Evolutionary conservation across 2,113 vertebrate species (phyloP), one percentile per base, ranked within the genome.

Genomic region (Dicrurus megarhynchus): DNA sequence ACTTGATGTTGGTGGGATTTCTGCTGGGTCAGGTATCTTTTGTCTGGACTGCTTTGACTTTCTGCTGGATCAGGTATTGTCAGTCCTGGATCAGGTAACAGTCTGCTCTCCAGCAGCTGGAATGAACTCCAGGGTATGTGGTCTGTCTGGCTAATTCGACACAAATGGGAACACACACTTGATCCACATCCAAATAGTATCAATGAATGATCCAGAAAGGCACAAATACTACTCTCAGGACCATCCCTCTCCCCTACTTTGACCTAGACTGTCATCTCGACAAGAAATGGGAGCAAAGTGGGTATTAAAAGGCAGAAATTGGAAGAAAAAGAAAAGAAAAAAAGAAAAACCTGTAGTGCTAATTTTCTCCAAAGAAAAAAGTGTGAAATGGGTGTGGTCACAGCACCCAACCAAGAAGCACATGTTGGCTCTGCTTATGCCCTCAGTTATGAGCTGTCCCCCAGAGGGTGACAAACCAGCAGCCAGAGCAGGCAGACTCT

Each of bases 1-100:
- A 64, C 41, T 87, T 47, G 6, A 19, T 16, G 50, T 37, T 60
- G n/a, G 44, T 4, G 4, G 22, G 33, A 71, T 60, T 89, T 91
- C 61, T 68, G 74, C 41, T 59, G 52, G 61, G 61, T 75, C 61
- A 82, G 41, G 47, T 84, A 56, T 68, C 13, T 2, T 13, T 69
- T 41, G 65, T 27, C 77, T 82, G 69, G 44, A 22, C 44, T 47
- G 47, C 74, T 89, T 55, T 64, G 70, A 71, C 52, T 79, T 93
- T 82, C 69, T 91, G 60, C 49, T 87, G 57, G 64, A 84, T 91
- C 39, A 35, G 57, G 44, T 61, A 37, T 8, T 92, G 90, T 78
- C 60, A 53, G 65, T 22, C 53, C 52, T 75, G 56, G 55, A 77
- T 61, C 84, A 81, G 80, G 71, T 50, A 89, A 57, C 55, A 37